Percentiles rank a stretch among this genome's conserved stretches.
Conservation (phyloP, 1,140 invertebrate species). For the Dermatophagoides farinae region DNA sequence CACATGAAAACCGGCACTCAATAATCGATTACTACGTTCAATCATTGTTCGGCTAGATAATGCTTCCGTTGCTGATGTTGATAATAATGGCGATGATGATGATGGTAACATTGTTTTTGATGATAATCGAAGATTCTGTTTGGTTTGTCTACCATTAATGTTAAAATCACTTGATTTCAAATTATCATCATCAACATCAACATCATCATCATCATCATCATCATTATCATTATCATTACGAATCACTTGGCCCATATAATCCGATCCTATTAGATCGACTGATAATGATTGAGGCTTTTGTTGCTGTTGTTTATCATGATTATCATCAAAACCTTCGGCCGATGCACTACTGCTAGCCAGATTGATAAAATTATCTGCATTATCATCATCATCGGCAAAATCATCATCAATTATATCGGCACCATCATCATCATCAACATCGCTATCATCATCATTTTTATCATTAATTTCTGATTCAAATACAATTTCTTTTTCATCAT, state of each 20-base stretch:
- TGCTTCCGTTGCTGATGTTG: background rate
- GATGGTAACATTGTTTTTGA: background rate
- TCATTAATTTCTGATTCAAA: too few relatives aligned
- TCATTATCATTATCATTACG: background rate
- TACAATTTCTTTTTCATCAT: background rate
- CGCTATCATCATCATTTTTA: background rate
- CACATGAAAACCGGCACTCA: slow-evolving; percentile 6
- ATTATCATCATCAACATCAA: background rate
- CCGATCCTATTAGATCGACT: too few relatives aligned
- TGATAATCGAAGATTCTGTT: background rate
- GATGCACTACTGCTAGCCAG: too few relatives aligned
- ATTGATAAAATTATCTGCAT: too few relatives aligned
- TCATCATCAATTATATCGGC: too few relatives aligned
- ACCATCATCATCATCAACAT: background rate
- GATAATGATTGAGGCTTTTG: too few relatives aligned
- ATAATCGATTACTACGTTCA: slow-evolving; percentile 2
- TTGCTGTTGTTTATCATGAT: too few relatives aligned
- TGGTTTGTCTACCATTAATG: background rate
- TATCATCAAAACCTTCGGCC: too few relatives aligned
- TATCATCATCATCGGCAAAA: too few relatives aligned
- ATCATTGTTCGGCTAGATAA: background rate
- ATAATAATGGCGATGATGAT: background rate
- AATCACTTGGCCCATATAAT: too few relatives aligned
- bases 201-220: background rate
- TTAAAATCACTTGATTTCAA: background rate